phyloP scores from a whole-genome alignment of 1,140 invertebrate species.

The Thaumetopoea pityocampa region DNA sequence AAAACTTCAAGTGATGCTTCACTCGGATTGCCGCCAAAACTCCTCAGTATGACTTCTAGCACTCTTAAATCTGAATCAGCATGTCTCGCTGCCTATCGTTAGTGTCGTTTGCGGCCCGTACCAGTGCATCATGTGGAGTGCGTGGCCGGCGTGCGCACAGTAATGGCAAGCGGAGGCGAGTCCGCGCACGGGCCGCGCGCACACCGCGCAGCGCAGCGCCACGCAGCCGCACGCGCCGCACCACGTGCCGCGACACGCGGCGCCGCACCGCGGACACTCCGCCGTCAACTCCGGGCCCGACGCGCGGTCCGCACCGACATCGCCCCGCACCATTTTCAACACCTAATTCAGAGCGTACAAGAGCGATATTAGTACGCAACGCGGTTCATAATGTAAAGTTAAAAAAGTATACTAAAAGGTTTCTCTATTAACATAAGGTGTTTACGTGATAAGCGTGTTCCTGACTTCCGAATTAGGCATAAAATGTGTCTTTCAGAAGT shows the following conservation, averaged over 20 bases:
- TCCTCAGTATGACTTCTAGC: too few species aligned
- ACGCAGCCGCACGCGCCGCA: slow-evolving; percentile 84
- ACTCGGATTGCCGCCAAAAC: too few species aligned
- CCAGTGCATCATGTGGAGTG: slow-evolving; percentile 80
- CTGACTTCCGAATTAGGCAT: too few species aligned
- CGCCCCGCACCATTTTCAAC: slow-evolving; percentile 84
- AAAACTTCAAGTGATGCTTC: too few species aligned
- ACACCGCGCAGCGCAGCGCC: slow-evolving; percentile 87
- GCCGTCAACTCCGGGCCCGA: slow-evolving; percentile 77
- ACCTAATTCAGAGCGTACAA: slow-evolving; percentile 74
- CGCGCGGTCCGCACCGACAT: slow-evolving; percentile 2
- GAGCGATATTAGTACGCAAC: neutral
- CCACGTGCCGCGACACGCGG: slow-evolving; percentile 24
- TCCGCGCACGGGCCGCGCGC: slow-evolving; percentile 90
- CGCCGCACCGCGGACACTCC: slow-evolving; percentile 77
- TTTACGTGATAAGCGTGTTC: too few species aligned
- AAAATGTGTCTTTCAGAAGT: too few species aligned
- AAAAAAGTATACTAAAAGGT: too few species aligned
- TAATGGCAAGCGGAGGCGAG: slow-evolving; percentile 87
- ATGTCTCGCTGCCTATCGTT: too few species aligned
- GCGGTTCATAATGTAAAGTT: too few species aligned
- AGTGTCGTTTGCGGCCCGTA: too few species aligned
- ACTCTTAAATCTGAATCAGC: too few species aligned
- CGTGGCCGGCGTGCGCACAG: slow-evolving; percentile 95
- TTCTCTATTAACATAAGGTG: too few species aligned